These are phyloP conservation scores for Emesis castigata DNA, from an alignment of 2,888 invertebrate genomes.

Conservation along the genomic window DNA sequence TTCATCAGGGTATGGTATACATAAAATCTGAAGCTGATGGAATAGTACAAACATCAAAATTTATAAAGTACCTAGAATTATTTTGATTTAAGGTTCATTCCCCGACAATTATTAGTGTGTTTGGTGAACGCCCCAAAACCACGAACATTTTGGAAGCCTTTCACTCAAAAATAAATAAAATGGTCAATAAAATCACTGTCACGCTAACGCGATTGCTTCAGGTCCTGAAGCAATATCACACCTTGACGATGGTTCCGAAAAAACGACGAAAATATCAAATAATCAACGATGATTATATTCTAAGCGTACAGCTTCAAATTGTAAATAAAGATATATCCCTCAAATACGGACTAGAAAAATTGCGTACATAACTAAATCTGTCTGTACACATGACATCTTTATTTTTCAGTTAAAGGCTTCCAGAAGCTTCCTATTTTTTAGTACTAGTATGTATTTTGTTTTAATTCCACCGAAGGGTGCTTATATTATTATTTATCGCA, in stretches of 20 bases:
- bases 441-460: not conserved
- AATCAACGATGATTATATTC: not conserved
- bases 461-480: not conserved
- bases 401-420: conserved; percentile 23
- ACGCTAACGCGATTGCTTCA: not conserved
- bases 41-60: not conserved
- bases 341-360: not conserved
- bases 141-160: not conserved
- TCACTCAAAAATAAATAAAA: not conserved
- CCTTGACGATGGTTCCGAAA: not conserved
- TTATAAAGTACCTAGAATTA: not conserved
- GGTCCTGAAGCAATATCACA: not conserved
- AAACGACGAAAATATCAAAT: not conserved
- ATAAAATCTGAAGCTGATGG: not conserved
- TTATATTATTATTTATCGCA: not conserved
- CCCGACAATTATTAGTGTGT: not conserved
- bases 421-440: not conserved
- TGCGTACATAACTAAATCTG: not conserved
- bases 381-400: conserved; percentile 6
- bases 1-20: not conserved
- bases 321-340: not conserved
- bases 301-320: not conserved
- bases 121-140: not conserved
- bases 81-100: not conserved
- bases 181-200: not conserved